Evolutionary conservation across 2,888 invertebrate genomes (phyloP).

Genomic region (Oscheius sp.): DNA sequence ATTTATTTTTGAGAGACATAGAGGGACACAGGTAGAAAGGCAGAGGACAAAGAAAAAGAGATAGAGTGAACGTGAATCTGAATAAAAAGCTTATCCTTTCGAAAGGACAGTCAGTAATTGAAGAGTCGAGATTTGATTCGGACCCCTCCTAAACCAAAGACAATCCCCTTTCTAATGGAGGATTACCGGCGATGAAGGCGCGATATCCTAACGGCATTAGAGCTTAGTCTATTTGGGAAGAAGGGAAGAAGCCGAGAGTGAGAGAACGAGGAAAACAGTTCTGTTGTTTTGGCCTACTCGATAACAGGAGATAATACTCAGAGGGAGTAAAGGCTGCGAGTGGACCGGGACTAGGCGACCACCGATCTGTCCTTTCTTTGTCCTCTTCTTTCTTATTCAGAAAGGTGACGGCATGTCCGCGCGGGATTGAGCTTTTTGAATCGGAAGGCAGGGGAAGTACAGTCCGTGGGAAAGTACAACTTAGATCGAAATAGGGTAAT

Average conservation of each 20-base stretch:
- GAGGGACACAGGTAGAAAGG: too few species aligned
- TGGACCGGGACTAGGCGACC: not conserved
- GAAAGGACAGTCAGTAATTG: too few species aligned
- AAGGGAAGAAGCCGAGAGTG: not conserved
- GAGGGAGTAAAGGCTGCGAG: not conserved
- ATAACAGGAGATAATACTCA: not conserved
- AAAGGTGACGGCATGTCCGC: not conserved
- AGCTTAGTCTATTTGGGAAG: not conserved
- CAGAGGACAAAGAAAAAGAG: too few species aligned
- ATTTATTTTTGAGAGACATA: too few species aligned
- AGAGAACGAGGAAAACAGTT: not conserved
- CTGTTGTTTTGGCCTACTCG: not conserved
- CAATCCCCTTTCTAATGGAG: constrained; percentile 31
- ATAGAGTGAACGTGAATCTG: too few species aligned
- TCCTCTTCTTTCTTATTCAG: not conserved
- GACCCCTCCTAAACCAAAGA: not conserved
- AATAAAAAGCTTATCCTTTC: too few species aligned
- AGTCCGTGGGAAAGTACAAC: not conserved
- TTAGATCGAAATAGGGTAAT: not conserved
- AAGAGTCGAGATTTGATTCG: too few species aligned
- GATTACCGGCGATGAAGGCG: constrained; percentile 31
- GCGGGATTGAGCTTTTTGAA: not conserved
- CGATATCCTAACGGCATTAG: constrained; percentile 35
- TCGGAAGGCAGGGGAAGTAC: not conserved
- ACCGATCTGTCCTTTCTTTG: not conserved